Evolutionary conservation across 1,140 invertebrate species (phyloP), one percentile per base, ranked within the genome.

Genomic region (Pseudoatta argentina): DNA sequence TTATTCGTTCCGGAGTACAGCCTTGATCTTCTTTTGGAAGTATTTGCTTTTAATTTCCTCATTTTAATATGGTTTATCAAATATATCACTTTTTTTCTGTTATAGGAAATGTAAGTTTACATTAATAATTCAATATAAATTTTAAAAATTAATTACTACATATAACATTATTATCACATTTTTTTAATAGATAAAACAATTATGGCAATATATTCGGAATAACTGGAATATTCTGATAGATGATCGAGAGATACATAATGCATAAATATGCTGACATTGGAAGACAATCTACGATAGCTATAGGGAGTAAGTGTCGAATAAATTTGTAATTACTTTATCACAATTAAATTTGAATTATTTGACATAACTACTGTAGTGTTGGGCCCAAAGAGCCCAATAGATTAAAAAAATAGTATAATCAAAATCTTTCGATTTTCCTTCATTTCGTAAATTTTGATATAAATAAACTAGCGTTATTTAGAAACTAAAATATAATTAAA

Each of bases 161-260:
- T 44, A 27, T 10, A 14, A 78, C 16, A 44, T 44, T 57, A 57
- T 44, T 51, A 4, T 34, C 8, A 39, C 27, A 27, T n/a, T 6
- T 57, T 57, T 16, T n/a, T 71, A 81, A 71, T 71, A 81, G 66
- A 10, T 81, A 48, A 57, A 57, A 71, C 24, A 59, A 71, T n/a
- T 69, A 3, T 53, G 7, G 14, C n/a, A 71, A 44, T 3, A 0
- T 81, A 0, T 81, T 18, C 64, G 3, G 8, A 71, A 8, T 71
- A 59, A 81, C 5, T 71, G 51, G 48, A 71, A 34, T 34, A 21
- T 44, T 81, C 6, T 81, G 2, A 55, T 5, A 4, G 16, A 81
- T 3, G 14, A 71, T 71, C 51, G 1, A 44, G 78, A 81, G 6
- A 44, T 59, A 1, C 16, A 57, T 81, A 71, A 27, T 81, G 12